A percentile compares a stretch with the other conserved stretches of the same genome.
phyloP scores from a whole-genome alignment of 1,140 invertebrate genomes.

The Choristoneura fumiferana region DNA sequence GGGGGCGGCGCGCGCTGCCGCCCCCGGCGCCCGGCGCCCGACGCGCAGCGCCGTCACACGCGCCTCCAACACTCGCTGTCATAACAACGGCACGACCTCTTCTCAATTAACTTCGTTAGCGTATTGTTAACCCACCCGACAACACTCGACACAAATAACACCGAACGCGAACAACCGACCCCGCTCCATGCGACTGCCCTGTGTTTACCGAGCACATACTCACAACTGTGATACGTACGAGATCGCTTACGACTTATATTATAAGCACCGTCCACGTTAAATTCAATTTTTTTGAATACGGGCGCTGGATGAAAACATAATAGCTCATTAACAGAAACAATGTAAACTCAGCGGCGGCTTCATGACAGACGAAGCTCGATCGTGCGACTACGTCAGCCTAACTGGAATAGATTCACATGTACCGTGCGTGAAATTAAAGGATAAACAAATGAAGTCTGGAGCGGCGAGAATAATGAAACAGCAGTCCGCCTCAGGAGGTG shows the following conservation, averaged over 20 bases:
- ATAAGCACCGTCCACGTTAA: neutral
- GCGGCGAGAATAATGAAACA: constrained; percentile 70
- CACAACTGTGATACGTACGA: constrained; percentile 4
- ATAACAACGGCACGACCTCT: constrained; percentile 45
- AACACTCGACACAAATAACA: constrained; percentile 51
- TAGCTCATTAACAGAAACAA: constrained; percentile 41
- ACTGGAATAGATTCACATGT: constrained; percentile 71
- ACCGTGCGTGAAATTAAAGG: constrained; percentile 72
- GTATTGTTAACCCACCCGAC: constrained; percentile 39
- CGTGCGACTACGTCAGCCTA: constrained; percentile 61
- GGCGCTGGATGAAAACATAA: constrained; percentile 31
- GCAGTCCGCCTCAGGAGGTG: constrained; percentile 68
- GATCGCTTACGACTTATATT: neutral
- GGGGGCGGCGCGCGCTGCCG: constrained; percentile 29
- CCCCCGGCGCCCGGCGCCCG: too few relatives aligned
- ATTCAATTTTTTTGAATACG: neutral
- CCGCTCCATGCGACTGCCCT: neutral
- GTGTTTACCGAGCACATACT: neutral
- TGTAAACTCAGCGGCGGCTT: constrained; percentile 47
- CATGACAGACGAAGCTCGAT: constrained; percentile 61
- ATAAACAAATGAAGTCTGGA: constrained; percentile 74
- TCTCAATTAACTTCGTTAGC: constrained; percentile 68
- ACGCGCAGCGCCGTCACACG: constrained; percentile 32
- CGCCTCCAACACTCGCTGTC: constrained; percentile 33
- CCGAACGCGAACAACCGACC: constrained; percentile 27